Evolutionary conservation across 1,140 invertebrate genomes (phyloP).

Genomic region (Drosophila nasuta): DNA sequence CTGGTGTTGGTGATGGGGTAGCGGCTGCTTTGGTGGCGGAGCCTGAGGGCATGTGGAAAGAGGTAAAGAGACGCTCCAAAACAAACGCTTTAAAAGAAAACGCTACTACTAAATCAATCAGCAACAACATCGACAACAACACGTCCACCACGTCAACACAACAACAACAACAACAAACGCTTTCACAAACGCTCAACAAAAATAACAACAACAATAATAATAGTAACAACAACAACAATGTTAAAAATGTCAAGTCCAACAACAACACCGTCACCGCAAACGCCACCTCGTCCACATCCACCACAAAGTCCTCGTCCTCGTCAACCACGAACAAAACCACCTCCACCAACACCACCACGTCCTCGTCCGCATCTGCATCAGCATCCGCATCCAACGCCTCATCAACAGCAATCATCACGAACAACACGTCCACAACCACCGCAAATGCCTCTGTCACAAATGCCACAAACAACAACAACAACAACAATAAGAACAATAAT

Average conservation of each 20-base stretch:
- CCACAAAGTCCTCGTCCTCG: conserved; percentile 45
- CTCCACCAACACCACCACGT: conserved; percentile 31
- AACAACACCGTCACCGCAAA: conserved; percentile 59
- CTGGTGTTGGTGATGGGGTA: conserved; percentile 44
- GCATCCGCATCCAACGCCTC: conserved; percentile 69
- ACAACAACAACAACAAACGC: conserved; percentile 70
- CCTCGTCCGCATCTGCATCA: conserved; percentile 48
- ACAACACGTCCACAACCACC: conserved; percentile 49
- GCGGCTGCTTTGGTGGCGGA: conserved; percentile 75
- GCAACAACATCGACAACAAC: conserved; percentile 62
- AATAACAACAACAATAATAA: conserved; percentile 54
- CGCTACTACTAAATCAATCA: conserved; percentile 81
- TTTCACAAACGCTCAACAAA: conserved; percentile 78
- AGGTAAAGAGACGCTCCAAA: conserved; percentile 87
- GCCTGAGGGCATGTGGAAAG: conserved; percentile 84
- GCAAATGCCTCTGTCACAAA: conserved; percentile 38
- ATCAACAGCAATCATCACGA: conserved; percentile 35
- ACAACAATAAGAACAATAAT: conserved; percentile 54
- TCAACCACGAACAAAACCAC: conserved; percentile 33
- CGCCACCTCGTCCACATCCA: conserved; percentile 51
- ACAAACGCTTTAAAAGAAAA: conserved; percentile 84
- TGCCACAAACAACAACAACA: conserved; percentile 40
- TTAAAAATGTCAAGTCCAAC: conserved; percentile 59
- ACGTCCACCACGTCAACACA: conserved; percentile 55
- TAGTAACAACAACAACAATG: conserved; percentile 53